These are phyloP conservation scores for Aelia acuminata DNA, from an alignment of 2,888 invertebrate genomes.

Conservation along the genomic window DNA sequence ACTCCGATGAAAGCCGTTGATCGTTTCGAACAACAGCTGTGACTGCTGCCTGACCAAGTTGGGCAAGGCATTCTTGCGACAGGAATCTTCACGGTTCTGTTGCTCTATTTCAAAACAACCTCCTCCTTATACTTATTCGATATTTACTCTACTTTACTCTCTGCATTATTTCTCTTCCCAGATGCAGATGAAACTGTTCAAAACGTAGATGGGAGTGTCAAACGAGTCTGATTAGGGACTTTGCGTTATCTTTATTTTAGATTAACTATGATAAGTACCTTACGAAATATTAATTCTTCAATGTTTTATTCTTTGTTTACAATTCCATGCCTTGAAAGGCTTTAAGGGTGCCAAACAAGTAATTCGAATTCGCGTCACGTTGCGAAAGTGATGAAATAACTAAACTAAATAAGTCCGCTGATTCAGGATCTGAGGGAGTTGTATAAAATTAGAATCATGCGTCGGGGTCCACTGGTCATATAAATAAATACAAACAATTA, in stretches of 20 bases:
- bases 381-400: background rate
- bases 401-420: background rate
- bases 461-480: too few species aligned
- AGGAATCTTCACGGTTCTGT: background rate
- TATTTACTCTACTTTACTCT: background rate
- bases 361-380: background rate
- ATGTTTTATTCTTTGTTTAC: background rate
- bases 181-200: too few species aligned
- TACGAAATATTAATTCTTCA: background rate
- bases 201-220: too few species aligned
- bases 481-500: too few species aligned
- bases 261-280: too few species aligned
- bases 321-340: background rate
- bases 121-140: background rate
- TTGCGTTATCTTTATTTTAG: too few species aligned
- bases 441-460: background rate
- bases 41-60: background rate
- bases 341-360: background rate
- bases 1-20: background rate
- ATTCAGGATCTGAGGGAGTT: background rate
- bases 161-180: background rate
- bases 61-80: background rate
- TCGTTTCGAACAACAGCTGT: background rate
- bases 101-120: constrained; percentile 17
- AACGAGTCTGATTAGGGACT: too few species aligned